These are phyloP conservation scores for Pseudorectes ferrugineus DNA, from an alignment of 2,113 vertebrate species.

Conservation along the genomic window DNA sequence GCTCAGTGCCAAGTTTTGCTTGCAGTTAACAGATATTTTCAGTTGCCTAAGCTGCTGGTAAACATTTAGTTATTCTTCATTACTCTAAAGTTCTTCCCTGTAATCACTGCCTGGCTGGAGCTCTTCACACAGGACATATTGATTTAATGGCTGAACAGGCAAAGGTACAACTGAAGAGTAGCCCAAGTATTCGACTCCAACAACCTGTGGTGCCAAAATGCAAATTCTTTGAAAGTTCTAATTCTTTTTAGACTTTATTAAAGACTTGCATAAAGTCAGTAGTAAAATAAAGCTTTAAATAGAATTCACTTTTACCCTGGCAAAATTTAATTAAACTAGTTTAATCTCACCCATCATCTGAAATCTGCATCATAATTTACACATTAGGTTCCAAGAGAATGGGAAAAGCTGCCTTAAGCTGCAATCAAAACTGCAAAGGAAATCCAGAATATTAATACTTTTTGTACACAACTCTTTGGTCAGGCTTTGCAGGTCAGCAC, in stretches of 20 bases:
- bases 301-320: background rate
- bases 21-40: background rate
- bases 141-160: background rate
- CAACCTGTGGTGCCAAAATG: background rate
- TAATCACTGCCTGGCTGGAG: background rate
- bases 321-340: background rate
- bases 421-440: background rate
- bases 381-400: background rate
- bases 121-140: background rate
- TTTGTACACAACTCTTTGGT: background rate
- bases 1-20: background rate
- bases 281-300: background rate
- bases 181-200: background rate
- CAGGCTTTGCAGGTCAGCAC: constrained; percentile 29
- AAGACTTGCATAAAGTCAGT: background rate
- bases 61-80: background rate
- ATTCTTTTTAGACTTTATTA: background rate
- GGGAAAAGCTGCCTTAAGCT: constrained; percentile 26
- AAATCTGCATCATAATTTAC: constrained; percentile 29
- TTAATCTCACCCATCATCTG: background rate
- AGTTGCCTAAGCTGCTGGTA: background rate
- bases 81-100: background rate
- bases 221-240: background rate
- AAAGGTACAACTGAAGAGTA: background rate
- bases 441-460: background rate